phyloP scores from a whole-genome alignment of 2,888 invertebrate species.

The Drosophila incognita region DNA sequence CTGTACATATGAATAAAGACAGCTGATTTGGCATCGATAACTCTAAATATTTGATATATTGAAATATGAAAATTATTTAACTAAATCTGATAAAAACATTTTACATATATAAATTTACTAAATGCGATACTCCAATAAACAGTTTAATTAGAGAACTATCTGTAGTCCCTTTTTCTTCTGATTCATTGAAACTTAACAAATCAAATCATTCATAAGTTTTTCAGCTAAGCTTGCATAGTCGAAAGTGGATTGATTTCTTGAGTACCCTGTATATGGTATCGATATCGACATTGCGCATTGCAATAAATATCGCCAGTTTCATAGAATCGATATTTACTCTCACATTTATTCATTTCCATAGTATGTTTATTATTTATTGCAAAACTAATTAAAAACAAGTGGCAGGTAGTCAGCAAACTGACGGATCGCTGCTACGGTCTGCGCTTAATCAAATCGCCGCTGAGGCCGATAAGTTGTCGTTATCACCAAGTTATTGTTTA shows the following conservation, averaged over 20 bases:
- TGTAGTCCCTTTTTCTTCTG: neutral
- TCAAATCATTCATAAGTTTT: neutral
- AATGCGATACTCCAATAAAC: neutral
- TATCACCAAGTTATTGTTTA: slow-evolving; percentile 34
- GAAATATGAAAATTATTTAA: neutral
- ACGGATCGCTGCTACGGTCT: slow-evolving; percentile 2
- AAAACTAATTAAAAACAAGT: slow-evolving; percentile 50
- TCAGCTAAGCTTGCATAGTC: neutral
- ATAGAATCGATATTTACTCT: slow-evolving; percentile 34
- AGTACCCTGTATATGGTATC: slow-evolving; percentile 11
- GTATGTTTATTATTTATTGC: slow-evolving; percentile 59
- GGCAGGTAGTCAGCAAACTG: slow-evolving; percentile 15
- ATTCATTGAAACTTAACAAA: neutral
- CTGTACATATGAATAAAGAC: neutral
- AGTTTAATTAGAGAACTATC: neutral
- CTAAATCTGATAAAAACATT: neutral
- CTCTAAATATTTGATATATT: neutral
- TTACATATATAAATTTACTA: neutral
- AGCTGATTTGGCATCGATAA: neutral
- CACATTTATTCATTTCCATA: slow-evolving; percentile 30
- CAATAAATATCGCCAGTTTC: slow-evolving; percentile 3
- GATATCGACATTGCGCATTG: neutral
- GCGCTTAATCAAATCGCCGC: slow-evolving; percentile 12
- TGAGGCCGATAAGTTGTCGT: slow-evolving; percentile 29
- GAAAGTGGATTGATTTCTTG: neutral